phyloP scores from a whole-genome alignment of 2,888 invertebrate genomes.

The Nymphalis urticae region DNA sequence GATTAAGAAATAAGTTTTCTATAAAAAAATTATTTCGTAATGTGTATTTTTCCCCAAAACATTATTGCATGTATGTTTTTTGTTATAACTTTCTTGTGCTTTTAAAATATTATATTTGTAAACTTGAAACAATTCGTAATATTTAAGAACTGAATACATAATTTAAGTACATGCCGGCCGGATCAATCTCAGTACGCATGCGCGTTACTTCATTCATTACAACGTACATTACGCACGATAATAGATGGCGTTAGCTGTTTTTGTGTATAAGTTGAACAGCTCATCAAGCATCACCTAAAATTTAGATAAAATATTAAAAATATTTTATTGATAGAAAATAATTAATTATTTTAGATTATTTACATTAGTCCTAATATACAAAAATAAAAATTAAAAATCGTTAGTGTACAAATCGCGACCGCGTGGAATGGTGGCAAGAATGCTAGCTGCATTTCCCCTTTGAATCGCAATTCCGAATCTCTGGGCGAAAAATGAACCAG shows the following conservation, averaged over 20 bases:
- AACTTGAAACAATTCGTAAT: conserved; percentile 32
- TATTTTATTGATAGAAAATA: neutral
- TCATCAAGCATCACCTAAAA: neutral
- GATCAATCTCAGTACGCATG: conserved; percentile 76
- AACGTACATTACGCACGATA: conserved; percentile 45
- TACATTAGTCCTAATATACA: too few relatives aligned
- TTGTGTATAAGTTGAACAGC: conserved; percentile 15
- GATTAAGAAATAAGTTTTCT: neutral
- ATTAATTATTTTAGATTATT: neutral
- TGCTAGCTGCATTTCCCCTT: too few relatives aligned
- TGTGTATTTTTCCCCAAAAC: too few relatives aligned
- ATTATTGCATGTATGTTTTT: too few relatives aligned
- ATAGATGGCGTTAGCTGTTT: conserved; percentile 59
- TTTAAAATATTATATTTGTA: neutral
- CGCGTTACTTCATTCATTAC: conserved; percentile 68
- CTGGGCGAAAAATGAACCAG: too few relatives aligned
- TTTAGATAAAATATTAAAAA: neutral
- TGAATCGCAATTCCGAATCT: too few relatives aligned
- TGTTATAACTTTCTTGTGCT: neutral
- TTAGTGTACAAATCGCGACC: too few relatives aligned
- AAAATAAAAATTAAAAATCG: too few relatives aligned
- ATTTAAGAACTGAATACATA: conserved; percentile 63
- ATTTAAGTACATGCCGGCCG: conserved; percentile 62
- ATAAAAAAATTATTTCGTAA: too few relatives aligned
- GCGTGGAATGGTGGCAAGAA: too few relatives aligned